phyloP scores from a whole-genome alignment of 2,113 vertebrate species.

The Cygnus atratus region DNA sequence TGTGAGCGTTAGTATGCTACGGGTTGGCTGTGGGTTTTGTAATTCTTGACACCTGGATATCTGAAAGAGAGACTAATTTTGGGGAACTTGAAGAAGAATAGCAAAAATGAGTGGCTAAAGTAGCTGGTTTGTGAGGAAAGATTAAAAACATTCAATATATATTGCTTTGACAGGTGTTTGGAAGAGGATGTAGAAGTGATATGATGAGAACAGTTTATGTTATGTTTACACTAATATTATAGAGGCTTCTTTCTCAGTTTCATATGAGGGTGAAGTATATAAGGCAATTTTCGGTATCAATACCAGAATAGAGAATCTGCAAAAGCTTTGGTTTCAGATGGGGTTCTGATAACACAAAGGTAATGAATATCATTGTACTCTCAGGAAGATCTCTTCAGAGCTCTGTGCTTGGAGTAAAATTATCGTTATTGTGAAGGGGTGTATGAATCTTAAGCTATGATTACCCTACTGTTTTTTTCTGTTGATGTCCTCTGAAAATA shows the following conservation, averaged over 20 bases:
- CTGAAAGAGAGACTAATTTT: background rate
- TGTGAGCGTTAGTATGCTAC: background rate
- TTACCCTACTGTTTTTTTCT: background rate
- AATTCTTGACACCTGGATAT: background rate
- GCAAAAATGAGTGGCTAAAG: background rate
- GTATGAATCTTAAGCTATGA: background rate
- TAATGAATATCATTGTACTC: background rate
- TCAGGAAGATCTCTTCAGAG: background rate
- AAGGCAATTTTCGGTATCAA: conserved; percentile 31
- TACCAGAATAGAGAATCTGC: conserved; percentile 3
- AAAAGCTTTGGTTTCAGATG: conserved; percentile 21
- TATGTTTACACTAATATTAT: background rate
- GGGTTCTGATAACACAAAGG: background rate
- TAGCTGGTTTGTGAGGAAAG: background rate
- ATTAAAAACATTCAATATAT: background rate
- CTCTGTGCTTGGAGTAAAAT: conserved; percentile 5
- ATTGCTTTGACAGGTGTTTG: conserved; percentile 44
- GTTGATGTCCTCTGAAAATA: background rate
- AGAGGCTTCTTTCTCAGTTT: conserved; percentile 61
- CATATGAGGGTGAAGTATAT: background rate
- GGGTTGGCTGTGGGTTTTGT: background rate
- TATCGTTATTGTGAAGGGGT: background rate
- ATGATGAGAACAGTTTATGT: background rate
- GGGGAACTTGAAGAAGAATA: background rate
- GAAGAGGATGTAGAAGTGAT: conserved; percentile 19